phyloP scores from a whole-genome alignment of 2,797 vertebrate genomes.

The Sebastes kiyomatsui region DNA sequence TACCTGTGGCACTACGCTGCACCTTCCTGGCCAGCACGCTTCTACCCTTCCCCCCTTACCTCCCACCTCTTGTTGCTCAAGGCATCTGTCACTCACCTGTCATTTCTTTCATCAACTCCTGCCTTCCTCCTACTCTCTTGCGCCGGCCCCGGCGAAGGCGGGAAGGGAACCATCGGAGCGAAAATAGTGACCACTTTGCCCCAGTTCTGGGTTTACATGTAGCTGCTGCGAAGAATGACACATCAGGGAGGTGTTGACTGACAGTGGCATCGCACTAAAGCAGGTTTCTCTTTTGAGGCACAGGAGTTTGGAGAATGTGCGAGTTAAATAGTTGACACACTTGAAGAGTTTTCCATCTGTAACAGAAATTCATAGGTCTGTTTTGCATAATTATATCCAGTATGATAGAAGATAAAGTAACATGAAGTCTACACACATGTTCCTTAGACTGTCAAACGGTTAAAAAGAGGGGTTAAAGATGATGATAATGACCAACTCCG shows the following conservation, averaged over 20 bases:
- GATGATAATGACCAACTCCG: neutral
- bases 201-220: constrained; percentile 48
- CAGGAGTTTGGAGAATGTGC: neutral
- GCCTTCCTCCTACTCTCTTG: constrained; percentile 26
- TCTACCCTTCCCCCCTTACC: constrained; percentile 19
- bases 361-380: neutral
- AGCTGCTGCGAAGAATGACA: constrained; percentile 38
- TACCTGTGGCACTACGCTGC: constrained; percentile 73
- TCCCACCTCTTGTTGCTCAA: constrained; percentile 50
- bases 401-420: neutral
- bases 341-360: neutral
- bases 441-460: neutral
- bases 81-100: constrained; percentile 85
- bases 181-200: constrained; percentile 69
- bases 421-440: neutral
- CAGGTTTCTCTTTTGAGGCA: constrained; percentile 14
- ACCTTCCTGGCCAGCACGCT: constrained; percentile 42
- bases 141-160: constrained; percentile 31
- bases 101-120: constrained; percentile 76
- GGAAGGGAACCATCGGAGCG: constrained; percentile 64
- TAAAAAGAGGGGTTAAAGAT: neutral
- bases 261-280: constrained; percentile 28
- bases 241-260: constrained; percentile 59
- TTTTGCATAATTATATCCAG: neutral
- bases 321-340: neutral